Evolutionary conservation across 2,888 invertebrate species (phyloP).

Genomic region (Anagyrus pseudococci): DNA sequence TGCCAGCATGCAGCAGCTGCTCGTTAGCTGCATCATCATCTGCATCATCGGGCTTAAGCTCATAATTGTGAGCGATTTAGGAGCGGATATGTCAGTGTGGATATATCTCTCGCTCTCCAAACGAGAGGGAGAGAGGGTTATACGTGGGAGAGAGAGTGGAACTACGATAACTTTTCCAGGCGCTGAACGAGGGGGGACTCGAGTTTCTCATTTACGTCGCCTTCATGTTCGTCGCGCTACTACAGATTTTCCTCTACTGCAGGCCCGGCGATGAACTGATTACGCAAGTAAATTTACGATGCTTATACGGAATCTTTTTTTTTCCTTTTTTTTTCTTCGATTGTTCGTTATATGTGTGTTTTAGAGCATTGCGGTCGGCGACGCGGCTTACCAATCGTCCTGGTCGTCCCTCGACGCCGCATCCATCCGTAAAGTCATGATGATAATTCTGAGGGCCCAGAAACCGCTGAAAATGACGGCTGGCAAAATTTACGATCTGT

Average conservation of each 20-base stretch:
- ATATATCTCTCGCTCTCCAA: background rate
- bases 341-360: background rate
- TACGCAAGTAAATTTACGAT: constrained; percentile 17
- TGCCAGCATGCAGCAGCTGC: constrained; percentile 46
- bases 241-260: constrained; percentile 38
- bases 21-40: constrained; percentile 47
- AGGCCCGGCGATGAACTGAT: constrained; percentile 34
- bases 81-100: background rate
- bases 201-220: constrained; percentile 26
- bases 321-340: background rate
- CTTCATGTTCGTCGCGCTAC: constrained; percentile 31
- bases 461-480: constrained; percentile 24
- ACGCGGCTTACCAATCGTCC: constrained; percentile 21
- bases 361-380: constrained; percentile 26
- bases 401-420: constrained; percentile 19
- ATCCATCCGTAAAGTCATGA: constrained; percentile 1
- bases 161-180: too few species aligned
- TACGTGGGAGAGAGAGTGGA: background rate
- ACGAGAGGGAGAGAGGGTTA: too few species aligned
- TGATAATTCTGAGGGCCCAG: constrained; percentile 32
- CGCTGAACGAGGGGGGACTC: constrained; percentile 24
- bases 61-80: constrained; percentile 36
- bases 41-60: constrained; percentile 50
- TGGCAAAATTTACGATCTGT: constrained; percentile 23
- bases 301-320: too few species aligned